These are phyloP conservation scores for Neodiprion lecontei DNA, from an alignment of 1,140 invertebrate genomes.

Conservation along the genomic window DNA sequence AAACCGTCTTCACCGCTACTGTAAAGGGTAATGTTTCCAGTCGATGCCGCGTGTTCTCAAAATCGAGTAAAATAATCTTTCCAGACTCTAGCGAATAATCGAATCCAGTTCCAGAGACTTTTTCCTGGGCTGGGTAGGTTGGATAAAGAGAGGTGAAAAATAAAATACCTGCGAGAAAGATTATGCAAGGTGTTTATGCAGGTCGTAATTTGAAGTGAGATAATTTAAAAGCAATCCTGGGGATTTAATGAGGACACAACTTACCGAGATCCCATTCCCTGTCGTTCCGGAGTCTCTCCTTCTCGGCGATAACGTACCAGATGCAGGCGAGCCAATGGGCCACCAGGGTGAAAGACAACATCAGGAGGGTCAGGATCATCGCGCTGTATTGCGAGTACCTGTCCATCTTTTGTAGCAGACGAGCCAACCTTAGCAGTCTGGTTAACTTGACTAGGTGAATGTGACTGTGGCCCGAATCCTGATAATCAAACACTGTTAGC, in stretches of 20 bases:
- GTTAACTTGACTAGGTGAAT: slow-evolving; percentile 97
- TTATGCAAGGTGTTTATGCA: too few relatives aligned
- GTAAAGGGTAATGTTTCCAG: too few relatives aligned
- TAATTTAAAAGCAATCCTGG: not conserved
- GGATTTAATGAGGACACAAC: slow-evolving; percentile 28
- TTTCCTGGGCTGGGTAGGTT: too few relatives aligned
- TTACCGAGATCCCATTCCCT: slow-evolving; percentile 82
- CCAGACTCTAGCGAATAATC: not conserved
- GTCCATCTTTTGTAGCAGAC: slow-evolving; percentile 97
- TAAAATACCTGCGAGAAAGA: too few relatives aligned
- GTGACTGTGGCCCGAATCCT: slow-evolving; percentile 76
- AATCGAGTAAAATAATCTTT: too few relatives aligned
- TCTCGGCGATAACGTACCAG: slow-evolving; percentile 97
- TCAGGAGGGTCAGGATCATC: slow-evolving; percentile 93
- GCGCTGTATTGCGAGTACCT: slow-evolving; percentile 97
- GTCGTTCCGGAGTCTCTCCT: slow-evolving; percentile 77
- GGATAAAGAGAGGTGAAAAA: too few relatives aligned
- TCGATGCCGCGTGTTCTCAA: too few relatives aligned
- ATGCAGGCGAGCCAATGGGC: slow-evolving; percentile 99
- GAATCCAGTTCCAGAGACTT: not conserved
- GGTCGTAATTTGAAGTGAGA: too few relatives aligned
- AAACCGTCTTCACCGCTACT: too few relatives aligned
- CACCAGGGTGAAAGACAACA: slow-evolving; percentile 94
- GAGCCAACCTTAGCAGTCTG: slow-evolving; percentile 86
- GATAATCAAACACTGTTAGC: slow-evolving; percentile 34